phyloP scores from a whole-genome alignment of 1,140 invertebrate species.

The Lasioglossum baleicum region DNA sequence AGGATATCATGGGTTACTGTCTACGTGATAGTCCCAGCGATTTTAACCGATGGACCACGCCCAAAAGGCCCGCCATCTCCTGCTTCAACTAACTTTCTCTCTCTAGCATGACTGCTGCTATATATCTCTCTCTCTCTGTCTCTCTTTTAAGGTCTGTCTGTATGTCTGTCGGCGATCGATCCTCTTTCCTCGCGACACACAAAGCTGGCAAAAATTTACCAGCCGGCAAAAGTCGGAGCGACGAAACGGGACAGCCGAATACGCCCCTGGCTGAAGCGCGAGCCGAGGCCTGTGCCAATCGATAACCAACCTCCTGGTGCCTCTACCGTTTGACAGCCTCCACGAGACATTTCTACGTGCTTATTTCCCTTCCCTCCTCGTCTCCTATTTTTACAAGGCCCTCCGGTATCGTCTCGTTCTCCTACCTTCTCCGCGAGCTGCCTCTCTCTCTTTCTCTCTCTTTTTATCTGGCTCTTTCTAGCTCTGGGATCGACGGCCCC shows the following conservation, averaged over 20 bases:
- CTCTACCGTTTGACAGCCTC: slow-evolving; percentile 61
- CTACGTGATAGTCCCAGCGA: slow-evolving; percentile 35
- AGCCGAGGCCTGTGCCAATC: slow-evolving; percentile 52
- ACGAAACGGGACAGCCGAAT: slow-evolving; percentile 29
- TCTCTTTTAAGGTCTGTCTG: neutral
- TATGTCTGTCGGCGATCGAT: slow-evolving; percentile 48
- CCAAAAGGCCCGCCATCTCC: slow-evolving; percentile 52
- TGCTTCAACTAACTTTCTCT: slow-evolving; percentile 36
- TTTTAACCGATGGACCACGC: slow-evolving; percentile 60
- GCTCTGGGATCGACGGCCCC: neutral
- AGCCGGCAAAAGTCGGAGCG: slow-evolving; percentile 47
- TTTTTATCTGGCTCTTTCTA: neutral
- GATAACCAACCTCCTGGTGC: slow-evolving; percentile 50
- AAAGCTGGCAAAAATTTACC: slow-evolving; percentile 58
- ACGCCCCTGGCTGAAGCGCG: too few species aligned
- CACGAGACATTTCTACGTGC: slow-evolving; percentile 42
- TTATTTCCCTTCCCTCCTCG: slow-evolving; percentile 17
- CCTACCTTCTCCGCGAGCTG: neutral
- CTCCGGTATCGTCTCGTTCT: neutral
- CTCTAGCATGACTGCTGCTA: neutral
- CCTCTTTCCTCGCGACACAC: slow-evolving; percentile 47
- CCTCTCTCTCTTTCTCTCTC: neutral
- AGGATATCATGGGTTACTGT: slow-evolving; percentile 31
- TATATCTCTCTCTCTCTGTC: neutral
- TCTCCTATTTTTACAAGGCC: slow-evolving; percentile 15